These are phyloP conservation scores for Pomatostomus ruficeps DNA, from an alignment of 2,113 vertebrate species.

Conservation along the genomic window DNA sequence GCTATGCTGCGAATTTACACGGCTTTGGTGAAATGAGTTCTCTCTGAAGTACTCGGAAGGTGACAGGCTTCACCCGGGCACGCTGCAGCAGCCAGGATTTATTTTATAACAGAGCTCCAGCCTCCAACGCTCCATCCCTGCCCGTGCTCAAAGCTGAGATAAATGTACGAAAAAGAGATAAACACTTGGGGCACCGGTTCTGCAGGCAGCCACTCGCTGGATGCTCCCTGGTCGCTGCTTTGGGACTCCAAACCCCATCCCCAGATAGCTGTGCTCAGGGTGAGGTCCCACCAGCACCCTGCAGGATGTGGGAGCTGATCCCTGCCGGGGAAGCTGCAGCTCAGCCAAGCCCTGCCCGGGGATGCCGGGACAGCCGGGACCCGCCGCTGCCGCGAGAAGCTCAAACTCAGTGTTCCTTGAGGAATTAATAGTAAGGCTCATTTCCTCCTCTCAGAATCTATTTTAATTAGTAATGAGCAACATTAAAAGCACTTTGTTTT, in stretches of 20 bases:
- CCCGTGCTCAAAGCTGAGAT: neutral
- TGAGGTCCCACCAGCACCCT: neutral
- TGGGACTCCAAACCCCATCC: neutral
- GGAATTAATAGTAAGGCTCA: constrained; percentile 34
- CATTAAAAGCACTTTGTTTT: constrained; percentile 28
- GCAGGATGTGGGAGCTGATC: neutral
- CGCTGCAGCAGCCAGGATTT: fast-evolving
- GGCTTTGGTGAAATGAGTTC: neutral
- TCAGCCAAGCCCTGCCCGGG: neutral
- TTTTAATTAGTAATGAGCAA: constrained; percentile 30
- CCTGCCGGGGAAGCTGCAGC: neutral
- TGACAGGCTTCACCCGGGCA: neutral
- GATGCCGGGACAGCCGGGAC: neutral
- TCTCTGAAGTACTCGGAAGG: neutral
- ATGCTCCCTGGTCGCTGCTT: neutral
- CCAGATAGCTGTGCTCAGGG: fast-evolving
- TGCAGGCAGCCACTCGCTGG: neutral
- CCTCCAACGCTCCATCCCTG: neutral
- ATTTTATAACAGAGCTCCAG: neutral
- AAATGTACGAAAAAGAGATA: neutral
- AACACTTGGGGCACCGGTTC: neutral
- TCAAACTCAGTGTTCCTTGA: neutral
- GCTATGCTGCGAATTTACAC: neutral
- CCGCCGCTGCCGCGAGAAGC: fast-evolving
- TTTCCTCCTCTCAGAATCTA: constrained; percentile 7